These are phyloP conservation scores for Gallinago paraguaiae DNA, from an alignment of 2,113 vertebrate species.

Conservation along the genomic window DNA sequence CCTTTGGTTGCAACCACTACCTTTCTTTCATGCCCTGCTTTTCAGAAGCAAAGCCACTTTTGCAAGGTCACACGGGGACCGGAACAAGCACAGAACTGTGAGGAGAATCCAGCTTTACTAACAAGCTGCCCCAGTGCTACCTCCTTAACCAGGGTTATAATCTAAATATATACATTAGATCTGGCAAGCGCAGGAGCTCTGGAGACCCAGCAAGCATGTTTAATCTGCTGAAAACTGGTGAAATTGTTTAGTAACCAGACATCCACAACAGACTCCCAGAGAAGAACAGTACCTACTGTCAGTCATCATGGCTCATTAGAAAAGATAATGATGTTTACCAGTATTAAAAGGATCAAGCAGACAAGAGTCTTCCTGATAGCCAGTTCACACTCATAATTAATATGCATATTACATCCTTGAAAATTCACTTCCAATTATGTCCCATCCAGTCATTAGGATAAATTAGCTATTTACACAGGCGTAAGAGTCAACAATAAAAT, in stretches of 20 bases:
- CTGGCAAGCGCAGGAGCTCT: not conserved
- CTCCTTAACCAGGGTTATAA: not conserved
- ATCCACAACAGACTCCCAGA: not conserved
- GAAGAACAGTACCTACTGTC: not conserved
- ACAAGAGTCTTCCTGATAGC: constrained; percentile 1
- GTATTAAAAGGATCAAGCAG: not conserved
- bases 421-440: constrained; percentile 8
- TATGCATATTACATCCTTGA: not conserved
- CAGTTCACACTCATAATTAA: constrained; percentile 43
- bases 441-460: constrained; percentile 5
- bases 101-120: not conserved
- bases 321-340: constrained; percentile 37
- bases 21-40: not conserved
- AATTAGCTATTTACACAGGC: constrained; percentile 32
- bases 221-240: not conserved
- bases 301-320: constrained; percentile 9
- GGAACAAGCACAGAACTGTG: not conserved
- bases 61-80: not conserved
- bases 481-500: constrained; percentile 20
- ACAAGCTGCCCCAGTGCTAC: no score
- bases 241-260: not conserved
- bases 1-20: not conserved
- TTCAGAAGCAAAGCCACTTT: not conserved
- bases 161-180: no score
- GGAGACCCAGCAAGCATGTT: not conserved